phyloP scores from a whole-genome alignment of 1,140 invertebrate species.

The Antheraea mylitta region DNA sequence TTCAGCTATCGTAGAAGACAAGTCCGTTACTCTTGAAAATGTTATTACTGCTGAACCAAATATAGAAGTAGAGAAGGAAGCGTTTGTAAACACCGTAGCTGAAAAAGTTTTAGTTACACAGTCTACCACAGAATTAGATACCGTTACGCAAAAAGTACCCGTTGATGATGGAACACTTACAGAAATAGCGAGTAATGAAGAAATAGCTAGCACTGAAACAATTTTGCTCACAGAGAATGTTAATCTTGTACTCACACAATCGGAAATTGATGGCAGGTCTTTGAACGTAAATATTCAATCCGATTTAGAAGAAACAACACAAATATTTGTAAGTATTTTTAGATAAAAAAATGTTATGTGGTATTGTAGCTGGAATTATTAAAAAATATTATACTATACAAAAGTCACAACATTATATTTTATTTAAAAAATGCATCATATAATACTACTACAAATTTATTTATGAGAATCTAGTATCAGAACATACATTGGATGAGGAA shows the following conservation, averaged over 20 bases:
- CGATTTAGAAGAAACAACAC: slow-evolving; percentile 20
- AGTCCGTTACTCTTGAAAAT: slow-evolving; percentile 15
- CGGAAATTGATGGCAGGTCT: not conserved
- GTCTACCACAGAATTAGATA: not conserved
- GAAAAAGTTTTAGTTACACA: not conserved
- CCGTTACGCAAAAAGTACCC: not conserved
- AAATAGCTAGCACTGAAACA: not conserved
- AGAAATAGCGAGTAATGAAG: slow-evolving; percentile 8
- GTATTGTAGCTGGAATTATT: too few species aligned
- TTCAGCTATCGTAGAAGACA: slow-evolving; percentile 18
- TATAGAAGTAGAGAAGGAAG: slow-evolving; percentile 7
- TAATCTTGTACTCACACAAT: not conserved
- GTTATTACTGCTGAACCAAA: slow-evolving; percentile 24
- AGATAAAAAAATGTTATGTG: not conserved
- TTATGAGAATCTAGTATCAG: too few species aligned
- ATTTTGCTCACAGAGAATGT: not conserved
- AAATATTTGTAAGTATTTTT: slow-evolving; percentile 3
- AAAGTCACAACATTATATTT: too few species aligned
- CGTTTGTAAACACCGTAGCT: not conserved
- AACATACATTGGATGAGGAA: too few species aligned
- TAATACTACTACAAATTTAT: too few species aligned
- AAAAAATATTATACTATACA: too few species aligned
- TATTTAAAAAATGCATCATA: too few species aligned
- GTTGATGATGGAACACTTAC: not conserved
- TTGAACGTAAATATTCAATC: slow-evolving; percentile 12